Evolutionary conservation across 2,113 vertebrate genomes (phyloP).

Genomic region (Mirza zaza): DNA sequence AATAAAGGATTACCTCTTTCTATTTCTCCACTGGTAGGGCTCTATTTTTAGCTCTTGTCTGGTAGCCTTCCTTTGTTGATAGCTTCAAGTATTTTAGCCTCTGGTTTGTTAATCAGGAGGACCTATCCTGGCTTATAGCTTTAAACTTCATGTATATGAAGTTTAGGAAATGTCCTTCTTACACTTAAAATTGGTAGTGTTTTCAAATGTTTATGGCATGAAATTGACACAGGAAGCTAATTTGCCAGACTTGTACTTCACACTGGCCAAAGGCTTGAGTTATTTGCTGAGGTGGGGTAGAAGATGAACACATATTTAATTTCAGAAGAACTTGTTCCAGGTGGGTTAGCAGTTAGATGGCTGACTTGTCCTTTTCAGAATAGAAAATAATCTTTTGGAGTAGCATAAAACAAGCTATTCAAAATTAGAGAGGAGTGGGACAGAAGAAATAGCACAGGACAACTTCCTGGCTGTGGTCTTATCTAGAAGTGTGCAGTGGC

Average conservation of each 20-base stretch:
- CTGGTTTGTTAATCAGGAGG: not conserved
- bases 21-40: not conserved
- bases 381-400: constrained; percentile 18
- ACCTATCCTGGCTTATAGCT: not conserved
- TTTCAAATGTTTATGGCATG: not conserved
- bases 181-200: not conserved
- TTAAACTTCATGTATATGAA: not conserved
- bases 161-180: not conserved
- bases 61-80: not conserved
- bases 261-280: not conserved
- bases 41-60: constrained; percentile 22
- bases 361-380: not conserved
- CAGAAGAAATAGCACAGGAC: not conserved
- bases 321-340: constrained; percentile 34
- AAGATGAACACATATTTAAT: not conserved
- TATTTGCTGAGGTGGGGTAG: not conserved
- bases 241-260: not conserved
- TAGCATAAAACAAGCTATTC: not conserved
- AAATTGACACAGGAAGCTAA: not conserved
- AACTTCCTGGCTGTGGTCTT: not conserved
- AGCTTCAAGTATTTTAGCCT: not conserved
- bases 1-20: not conserved
- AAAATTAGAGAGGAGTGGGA: constrained; percentile 4
- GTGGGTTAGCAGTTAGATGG: not conserved
- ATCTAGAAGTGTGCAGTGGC: not conserved